phyloP scores from a whole-genome alignment of 2,888 invertebrate species.

The Ophioninae sp. region DNA sequence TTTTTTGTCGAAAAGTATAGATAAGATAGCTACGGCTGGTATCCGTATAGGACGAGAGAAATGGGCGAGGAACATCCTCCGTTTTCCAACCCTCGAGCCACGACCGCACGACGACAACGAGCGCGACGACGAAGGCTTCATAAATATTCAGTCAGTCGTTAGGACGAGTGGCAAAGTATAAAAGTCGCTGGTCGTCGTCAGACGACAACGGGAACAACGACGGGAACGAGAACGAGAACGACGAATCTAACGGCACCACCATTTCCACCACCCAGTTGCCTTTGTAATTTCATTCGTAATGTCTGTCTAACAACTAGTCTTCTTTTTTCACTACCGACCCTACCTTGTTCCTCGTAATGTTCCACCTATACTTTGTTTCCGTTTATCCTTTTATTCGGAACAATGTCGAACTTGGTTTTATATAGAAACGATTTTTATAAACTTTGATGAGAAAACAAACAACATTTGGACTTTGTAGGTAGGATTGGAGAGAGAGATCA shows the following conservation, averaged over 20 bases:
- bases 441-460: slow-evolving; percentile 12
- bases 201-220: slow-evolving; percentile 61
- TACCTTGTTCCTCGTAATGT: slow-evolving; percentile 20
- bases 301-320: slow-evolving; percentile 60
- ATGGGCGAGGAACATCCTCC: slow-evolving; percentile 38
- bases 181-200: slow-evolving; percentile 68
- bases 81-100: slow-evolving; percentile 39
- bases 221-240: slow-evolving; percentile 62
- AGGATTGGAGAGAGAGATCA: neutral
- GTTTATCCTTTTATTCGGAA: neutral
- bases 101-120: slow-evolving; percentile 24
- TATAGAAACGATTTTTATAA: slow-evolving; percentile 30
- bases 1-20: slow-evolving; percentile 38
- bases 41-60: slow-evolving; percentile 47
- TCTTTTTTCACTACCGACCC: slow-evolving; percentile 42
- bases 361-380: neutral
- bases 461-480: neutral
- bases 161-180: slow-evolving; percentile 69
- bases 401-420: slow-evolving; percentile 1
- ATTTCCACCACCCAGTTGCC: slow-evolving; percentile 66
- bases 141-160: slow-evolving; percentile 80
- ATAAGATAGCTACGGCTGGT: slow-evolving; percentile 24
- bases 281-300: slow-evolving; percentile 74
- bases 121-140: slow-evolving; percentile 74
- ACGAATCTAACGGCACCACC: slow-evolving; percentile 58